Evolutionary conservation across 1,140 invertebrate species (phyloP), one percentile per base, ranked within the genome.

Genomic region (Manduca sexta): DNA sequence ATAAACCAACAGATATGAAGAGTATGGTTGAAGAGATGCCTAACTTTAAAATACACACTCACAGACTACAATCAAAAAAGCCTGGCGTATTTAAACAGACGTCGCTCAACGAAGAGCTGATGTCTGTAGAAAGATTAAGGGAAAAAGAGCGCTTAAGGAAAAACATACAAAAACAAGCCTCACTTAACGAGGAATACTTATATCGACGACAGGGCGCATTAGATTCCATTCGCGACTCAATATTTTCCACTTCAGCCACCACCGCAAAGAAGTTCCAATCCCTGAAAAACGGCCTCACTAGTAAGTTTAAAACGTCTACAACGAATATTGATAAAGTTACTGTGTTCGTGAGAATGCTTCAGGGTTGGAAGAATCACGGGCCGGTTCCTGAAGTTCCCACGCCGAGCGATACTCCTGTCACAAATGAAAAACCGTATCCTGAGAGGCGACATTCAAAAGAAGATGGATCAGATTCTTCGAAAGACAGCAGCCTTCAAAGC

Each of bases 401-500:
- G 18, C 79, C 82, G 13, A 70, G 64, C 41, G 82, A 85, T 47
- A 83, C 71, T 72, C 78, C 72, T 53, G 46, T 63, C 59, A 60
- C 58, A 49, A 64, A 56, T 66, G 64, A 72, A 39, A 78, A 76
- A 68, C 64, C 37, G 69, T 79, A 74, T 52, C 80, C 67, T 17
- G 79, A 83, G 58, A 62, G 75, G 60, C 58, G 74, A 46, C 75
- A 84, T 68, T 81, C 74, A 8, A 69, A 62, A 62, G 95, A 96
- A 75, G 95, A 96, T 56, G 94, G 94, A 5, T 96, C 95, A 0
- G 95, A 97, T 70, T 95, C 94, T 0, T 95, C 94, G 1, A 97
- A 97, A 84, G 94, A 97, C 68, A 95, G 93, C 68, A 96, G 95
- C 75, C 87, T 97, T 38, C 95, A 97, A 74, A 96, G 94, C 77